phyloP scores from a whole-genome alignment of 2,797 vertebrate genomes.

The Neomorphus geoffroyi region DNA sequence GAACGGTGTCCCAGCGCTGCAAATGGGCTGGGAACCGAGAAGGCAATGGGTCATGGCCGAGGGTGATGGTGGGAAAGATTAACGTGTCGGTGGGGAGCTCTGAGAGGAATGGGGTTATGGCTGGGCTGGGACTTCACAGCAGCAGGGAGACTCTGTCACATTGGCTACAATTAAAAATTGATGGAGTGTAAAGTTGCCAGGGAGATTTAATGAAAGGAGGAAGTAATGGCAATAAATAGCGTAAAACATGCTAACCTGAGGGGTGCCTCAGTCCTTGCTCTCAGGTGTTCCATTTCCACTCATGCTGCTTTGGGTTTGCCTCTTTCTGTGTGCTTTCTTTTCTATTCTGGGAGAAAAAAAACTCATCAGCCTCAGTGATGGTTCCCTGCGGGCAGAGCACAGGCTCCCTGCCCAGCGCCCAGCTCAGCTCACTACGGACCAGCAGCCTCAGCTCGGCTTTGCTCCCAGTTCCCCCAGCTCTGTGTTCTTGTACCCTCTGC shows the following conservation, averaged over 20 bases:
- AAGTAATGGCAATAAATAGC: neutral
- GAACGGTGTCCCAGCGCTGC: slow-evolving; percentile 17
- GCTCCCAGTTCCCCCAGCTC: neutral
- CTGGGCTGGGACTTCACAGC: slow-evolving; percentile 12
- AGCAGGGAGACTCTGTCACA: neutral
- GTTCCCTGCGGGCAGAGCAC: neutral
- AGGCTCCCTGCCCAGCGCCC: neutral
- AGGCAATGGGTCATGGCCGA: slow-evolving; percentile 22
- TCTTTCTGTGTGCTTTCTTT: neutral
- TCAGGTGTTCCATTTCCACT: neutral
- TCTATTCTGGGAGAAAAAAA: neutral
- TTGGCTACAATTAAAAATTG: slow-evolving; percentile 24
- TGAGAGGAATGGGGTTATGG: neutral
- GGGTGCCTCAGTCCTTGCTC: neutral
- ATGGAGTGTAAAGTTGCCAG: slow-evolving; percentile 35
- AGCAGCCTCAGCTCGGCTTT: neutral
- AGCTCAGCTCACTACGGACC: neutral
- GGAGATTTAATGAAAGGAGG: slow-evolving; percentile 11
- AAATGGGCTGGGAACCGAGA: neutral
- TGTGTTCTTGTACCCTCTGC: neutral
- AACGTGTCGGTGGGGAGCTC: slow-evolving; percentile 30
- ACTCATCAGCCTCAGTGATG: neutral
- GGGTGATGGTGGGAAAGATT: slow-evolving; percentile 30
- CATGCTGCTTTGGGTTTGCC: neutral
- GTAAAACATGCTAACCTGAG: neutral